A percentile compares a stretch with the other conserved stretches of the same genome.
These are phyloP conservation scores for Verasper variegatus DNA, from an alignment of 2,113 vertebrate species.

Conservation along the genomic window DNA sequence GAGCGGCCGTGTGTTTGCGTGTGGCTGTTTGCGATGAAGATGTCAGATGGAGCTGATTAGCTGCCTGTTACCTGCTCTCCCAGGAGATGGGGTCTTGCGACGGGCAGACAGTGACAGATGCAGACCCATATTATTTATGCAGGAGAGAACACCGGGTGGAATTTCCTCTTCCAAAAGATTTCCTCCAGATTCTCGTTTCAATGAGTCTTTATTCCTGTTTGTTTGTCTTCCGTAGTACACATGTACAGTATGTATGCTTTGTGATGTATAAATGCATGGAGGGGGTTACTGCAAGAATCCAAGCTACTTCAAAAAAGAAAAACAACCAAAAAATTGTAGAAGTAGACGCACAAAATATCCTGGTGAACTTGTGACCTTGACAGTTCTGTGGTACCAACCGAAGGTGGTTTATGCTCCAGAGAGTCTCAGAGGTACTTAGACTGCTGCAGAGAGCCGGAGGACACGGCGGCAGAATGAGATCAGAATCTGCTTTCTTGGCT, in stretches of 20 bases:
- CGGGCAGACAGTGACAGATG: conserved; percentile 61
- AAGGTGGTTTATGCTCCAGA: conserved; percentile 68
- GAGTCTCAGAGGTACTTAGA: conserved; percentile 71
- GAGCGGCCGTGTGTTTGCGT: conserved; percentile 8
- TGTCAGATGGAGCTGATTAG: conserved; percentile 79
- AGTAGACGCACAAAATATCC: conserved; percentile 35
- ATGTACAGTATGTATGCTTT: conserved; percentile 13
- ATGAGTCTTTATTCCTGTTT: background rate
- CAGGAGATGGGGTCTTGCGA: conserved; percentile 67
- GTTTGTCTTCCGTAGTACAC: background rate
- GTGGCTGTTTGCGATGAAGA: conserved; percentile 68
- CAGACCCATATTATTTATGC: conserved; percentile 52
- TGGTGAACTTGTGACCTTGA: conserved; percentile 73
- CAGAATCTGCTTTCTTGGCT: conserved; percentile 74
- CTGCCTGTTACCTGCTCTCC: conserved; percentile 68
- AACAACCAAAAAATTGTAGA: background rate
- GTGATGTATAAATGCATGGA: conserved; percentile 2
- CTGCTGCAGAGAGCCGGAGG: conserved; percentile 62
- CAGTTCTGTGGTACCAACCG: conserved; percentile 47
- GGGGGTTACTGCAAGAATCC: conserved; percentile 2
- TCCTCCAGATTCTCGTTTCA: background rate
- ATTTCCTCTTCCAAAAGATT: conserved; percentile 17
- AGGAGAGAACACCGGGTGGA: conserved; percentile 12
- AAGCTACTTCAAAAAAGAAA: conserved; percentile 4
- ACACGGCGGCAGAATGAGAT: conserved; percentile 75